Evolutionary conservation across 2,797 vertebrate genomes (phyloP), one percentile per base, ranked within the genome.

Genomic region (Catharus ustulatus): DNA sequence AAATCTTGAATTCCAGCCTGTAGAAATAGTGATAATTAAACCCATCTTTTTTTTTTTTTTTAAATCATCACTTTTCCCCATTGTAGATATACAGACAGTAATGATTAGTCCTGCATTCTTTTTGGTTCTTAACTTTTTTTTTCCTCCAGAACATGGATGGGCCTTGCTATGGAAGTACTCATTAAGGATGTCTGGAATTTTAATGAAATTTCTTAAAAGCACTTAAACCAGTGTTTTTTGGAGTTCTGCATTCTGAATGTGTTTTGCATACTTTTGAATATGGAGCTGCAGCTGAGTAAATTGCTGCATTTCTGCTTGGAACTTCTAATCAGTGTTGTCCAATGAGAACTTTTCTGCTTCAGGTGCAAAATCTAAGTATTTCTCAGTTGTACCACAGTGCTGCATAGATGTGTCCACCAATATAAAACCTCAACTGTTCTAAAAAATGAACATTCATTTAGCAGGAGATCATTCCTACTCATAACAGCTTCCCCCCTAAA

Each of bases 391-490:
- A 51, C 30, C 36, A 15, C 20, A 43, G 34, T 8, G 4, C 26
- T 88, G 26, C 22, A 14, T 64, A 62, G n/a, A 12, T 71, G 15
- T 0, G 0, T 52, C 22, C 1, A 3, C n/a, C 29, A 34, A 17
- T 69, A n/a, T 54, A 10, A 64, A 80, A 7, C 84, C 54, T 11
- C 29, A 61, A 27, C 45, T 3, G 0, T 68, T 74, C 22, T 61
- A 42, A 55, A 80, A 71, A 49, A 9, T 6, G 22, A 71, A 20
- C 3, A 6, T 45, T 46, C 68, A 32, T 48, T 80, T 86, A 79
- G 8, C 10, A 72, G 68, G 36, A 68, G 36, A 21, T 57, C 11
- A 5, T 61, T 79, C 24, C 24, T 71, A 10, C 21, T 57, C 3
- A 0, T 49, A 46, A n/a, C 16, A 83, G 10, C 34, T 82, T 52